These are phyloP conservation scores for Rhabdophis nuchalis DNA, from an alignment of 2,797 vertebrate genomes.

Conservation along the genomic window DNA sequence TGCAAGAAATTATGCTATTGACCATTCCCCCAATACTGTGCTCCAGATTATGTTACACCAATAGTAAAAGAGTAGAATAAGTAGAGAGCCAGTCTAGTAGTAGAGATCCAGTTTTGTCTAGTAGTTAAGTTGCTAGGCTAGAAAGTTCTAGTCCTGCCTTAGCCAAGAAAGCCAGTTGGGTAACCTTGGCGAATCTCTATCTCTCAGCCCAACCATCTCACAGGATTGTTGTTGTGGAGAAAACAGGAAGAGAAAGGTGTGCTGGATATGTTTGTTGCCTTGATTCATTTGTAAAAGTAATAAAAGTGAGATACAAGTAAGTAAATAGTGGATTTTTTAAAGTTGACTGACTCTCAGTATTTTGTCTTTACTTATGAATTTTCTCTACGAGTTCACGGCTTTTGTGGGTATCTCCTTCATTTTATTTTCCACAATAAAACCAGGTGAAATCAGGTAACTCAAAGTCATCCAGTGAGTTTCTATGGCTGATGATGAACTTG, in stretches of 20 bases:
- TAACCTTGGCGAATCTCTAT: not conserved
- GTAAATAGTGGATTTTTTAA: not conserved
- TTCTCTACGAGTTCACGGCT: not conserved
- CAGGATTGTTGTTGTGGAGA: not conserved
- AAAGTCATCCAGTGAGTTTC: not conserved
- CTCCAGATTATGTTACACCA: not conserved
- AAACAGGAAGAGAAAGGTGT: not conserved
- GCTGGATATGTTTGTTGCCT: not conserved
- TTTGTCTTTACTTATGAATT: not conserved
- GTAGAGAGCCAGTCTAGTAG: not conserved
- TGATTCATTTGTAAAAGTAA: not conserved
- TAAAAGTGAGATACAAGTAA: not conserved
- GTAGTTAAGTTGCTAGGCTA: not conserved
- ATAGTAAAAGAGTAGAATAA: not conserved
- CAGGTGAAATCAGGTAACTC: not conserved
- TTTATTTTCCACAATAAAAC: not conserved
- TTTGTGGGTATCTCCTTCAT: not conserved
- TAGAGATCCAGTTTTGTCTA: not conserved
- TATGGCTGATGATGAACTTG: not conserved
- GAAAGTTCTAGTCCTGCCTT: not conserved
- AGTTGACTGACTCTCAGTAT: not conserved
- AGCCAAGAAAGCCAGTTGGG: not conserved
- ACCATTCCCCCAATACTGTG: not conserved
- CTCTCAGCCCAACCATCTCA: not conserved
- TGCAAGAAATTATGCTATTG: not conserved